phyloP scores from a whole-genome alignment of 2,797 vertebrate genomes.

The Spinus pinus region DNA sequence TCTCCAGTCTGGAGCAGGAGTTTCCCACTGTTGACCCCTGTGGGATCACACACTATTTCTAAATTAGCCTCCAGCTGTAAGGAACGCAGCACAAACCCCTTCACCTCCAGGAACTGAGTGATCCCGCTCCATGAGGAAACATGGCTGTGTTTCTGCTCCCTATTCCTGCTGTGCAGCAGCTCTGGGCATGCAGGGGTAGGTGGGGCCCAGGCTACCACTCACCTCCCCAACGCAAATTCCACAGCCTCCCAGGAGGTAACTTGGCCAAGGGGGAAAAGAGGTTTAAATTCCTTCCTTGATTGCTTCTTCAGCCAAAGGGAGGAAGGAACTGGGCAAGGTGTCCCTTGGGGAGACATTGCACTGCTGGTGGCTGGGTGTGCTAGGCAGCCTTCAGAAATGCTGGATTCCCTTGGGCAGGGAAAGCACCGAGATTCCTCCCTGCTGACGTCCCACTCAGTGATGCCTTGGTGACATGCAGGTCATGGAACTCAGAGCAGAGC shows the following conservation, averaged over 20 bases:
- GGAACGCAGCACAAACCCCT: neutral
- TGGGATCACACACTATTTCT: neutral
- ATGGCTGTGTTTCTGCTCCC: rapidly evolving
- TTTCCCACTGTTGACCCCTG: rapidly evolving
- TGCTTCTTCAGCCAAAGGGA: neutral
- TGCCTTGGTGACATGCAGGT: neutral
- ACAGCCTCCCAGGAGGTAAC: neutral
- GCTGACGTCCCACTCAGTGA: neutral
- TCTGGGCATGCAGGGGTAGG: neutral
- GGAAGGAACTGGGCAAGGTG: neutral
- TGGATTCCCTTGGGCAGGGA: neutral
- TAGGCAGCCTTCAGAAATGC: neutral
- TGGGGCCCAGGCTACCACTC: neutral
- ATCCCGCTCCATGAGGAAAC: neutral
- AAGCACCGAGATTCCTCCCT: neutral
- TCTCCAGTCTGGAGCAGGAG: neutral
- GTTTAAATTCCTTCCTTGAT: neutral
- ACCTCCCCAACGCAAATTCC: rapidly evolving
- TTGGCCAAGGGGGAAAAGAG: neutral
- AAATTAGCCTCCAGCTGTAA: neutral
- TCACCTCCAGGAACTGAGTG: neutral
- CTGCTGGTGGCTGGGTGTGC: neutral
- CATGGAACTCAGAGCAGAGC: neutral
- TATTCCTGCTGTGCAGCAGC: rapidly evolving
- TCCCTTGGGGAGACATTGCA: rapidly evolving